Percentiles rank a stretch among this genome's conserved stretches.
Evolutionary conservation across 2,113 vertebrate species (phyloP).

Genomic region (Cisticola juncidis): DNA sequence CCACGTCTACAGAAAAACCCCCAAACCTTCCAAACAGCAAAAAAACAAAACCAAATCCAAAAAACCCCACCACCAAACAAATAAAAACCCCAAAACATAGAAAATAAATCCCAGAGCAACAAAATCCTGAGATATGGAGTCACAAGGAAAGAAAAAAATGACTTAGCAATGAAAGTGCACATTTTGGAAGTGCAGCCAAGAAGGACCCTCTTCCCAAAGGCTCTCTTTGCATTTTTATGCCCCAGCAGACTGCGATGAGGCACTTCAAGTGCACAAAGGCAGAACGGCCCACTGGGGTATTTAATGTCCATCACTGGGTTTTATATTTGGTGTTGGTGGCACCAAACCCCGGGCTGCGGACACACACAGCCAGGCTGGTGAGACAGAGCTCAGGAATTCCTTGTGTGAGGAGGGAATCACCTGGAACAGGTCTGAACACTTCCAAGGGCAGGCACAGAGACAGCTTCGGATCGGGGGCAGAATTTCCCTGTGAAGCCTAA

Average conservation of each 20-base stretch:
- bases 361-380: not conserved
- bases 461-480: not conserved
- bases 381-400: not conserved
- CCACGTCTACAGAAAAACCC: constrained; percentile 39
- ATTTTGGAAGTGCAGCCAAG: constrained; percentile 8
- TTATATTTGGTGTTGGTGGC: not conserved
- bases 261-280: constrained; percentile 2
- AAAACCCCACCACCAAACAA: not conserved
- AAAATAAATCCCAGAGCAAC: not conserved
- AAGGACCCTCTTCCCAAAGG: constrained; percentile 6
- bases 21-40: constrained; percentile 41
- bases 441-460: not conserved
- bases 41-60: not conserved
- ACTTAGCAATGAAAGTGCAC: constrained; percentile 42
- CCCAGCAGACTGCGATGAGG: constrained; percentile 13
- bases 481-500: not conserved
- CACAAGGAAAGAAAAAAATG: not conserved
- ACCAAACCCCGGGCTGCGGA: not conserved
- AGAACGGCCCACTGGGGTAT: not conserved
- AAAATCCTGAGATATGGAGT: not conserved
- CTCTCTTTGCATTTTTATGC: constrained; percentile 34
- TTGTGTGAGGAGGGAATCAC: not conserved
- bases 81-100: not conserved
- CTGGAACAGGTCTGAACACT: accelerated
- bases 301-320: not conserved